Conservation (phyloP, 2,888 invertebrate species). For the Pachliopta kotzebuea region DNA sequence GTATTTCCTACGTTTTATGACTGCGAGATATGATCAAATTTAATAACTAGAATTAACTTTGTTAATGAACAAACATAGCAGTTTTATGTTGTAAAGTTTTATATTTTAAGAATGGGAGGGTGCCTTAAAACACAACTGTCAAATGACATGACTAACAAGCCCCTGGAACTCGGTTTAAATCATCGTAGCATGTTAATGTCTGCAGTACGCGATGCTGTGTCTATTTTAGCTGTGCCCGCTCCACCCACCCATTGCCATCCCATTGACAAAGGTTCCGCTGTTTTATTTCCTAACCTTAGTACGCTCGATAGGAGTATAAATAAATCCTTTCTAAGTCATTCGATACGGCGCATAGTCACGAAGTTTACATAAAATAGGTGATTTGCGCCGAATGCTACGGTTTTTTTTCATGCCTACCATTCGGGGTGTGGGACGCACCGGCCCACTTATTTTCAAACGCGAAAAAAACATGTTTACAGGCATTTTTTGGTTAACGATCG, state of each 20-base stretch:
- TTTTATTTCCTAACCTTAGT: conserved; percentile 44
- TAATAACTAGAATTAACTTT: conserved; percentile 10
- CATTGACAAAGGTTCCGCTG: conserved; percentile 52
- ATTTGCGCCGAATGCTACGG: conserved; percentile 71
- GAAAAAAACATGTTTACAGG: conserved; percentile 75
- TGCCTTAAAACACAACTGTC: conserved; percentile 24
- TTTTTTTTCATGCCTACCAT: conserved; percentile 53
- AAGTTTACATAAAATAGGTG: conserved; percentile 79
- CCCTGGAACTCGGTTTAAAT: conserved; percentile 53
- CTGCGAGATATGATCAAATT: conserved; percentile 13
- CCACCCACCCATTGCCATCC: conserved; percentile 51
- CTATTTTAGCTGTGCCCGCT: conserved; percentile 54
- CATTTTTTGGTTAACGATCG: conserved; percentile 54
- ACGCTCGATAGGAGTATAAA: conserved; percentile 59
- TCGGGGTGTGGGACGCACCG: conserved; percentile 52
- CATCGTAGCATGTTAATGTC: conserved; percentile 48
- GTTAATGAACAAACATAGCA: conserved; percentile 16
- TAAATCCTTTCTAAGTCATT: conserved; percentile 78
- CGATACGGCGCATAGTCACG: conserved; percentile 77
- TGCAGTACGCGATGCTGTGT: conserved; percentile 42
- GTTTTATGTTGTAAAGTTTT: conserved; percentile 24
- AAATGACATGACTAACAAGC: conserved; percentile 53
- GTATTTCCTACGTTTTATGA: conserved; percentile 14
- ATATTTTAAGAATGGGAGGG: conserved; percentile 34
- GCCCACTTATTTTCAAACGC: conserved; percentile 54